phyloP scores from a whole-genome alignment of 37 sponge, comb jelly and placozoan species.

The Beroe ovata region DNA sequence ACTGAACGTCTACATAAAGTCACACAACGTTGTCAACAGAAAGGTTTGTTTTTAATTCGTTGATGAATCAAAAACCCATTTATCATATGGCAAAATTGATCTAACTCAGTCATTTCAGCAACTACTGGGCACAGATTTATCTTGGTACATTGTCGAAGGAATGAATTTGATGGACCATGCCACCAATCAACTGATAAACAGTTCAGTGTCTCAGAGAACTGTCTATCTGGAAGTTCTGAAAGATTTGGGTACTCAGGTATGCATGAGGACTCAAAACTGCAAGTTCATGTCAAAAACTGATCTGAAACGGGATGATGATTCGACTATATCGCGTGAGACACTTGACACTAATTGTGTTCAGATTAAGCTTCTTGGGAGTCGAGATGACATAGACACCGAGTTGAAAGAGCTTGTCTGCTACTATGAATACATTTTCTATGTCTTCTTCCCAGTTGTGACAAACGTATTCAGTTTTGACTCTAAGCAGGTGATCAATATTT shows the following conservation, averaged over 20 bases:
- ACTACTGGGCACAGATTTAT: conserved; percentile 16
- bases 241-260: conserved; percentile 49
- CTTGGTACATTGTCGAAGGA: conserved; percentile 51
- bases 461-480: conserved; percentile 46
- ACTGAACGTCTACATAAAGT: conserved; percentile 64
- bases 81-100: too few species aligned
- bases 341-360: too few species aligned
- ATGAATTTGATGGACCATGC: conserved; percentile 5
- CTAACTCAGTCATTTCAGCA: background rate
- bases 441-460: conserved; percentile 1
- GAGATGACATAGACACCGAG: conserved; percentile 20
- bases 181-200: background rate
- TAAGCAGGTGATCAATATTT: conserved; percentile 11
- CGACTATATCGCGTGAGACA: too few species aligned
- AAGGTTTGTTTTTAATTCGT: too few species aligned
- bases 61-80: too few species aligned
- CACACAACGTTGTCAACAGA: conserved; percentile 14
- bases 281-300: too few species aligned
- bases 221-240: conserved; percentile 9
- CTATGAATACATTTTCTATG: conserved; percentile 65
- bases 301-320: too few species aligned
- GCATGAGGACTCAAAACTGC: too few species aligned
- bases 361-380: conserved; percentile 26
- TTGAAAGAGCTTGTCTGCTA: conserved; percentile 59
- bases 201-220: conserved; percentile 31